Conservation (phyloP, 2,888 invertebrate species). For the Chesias legatella region DNA sequence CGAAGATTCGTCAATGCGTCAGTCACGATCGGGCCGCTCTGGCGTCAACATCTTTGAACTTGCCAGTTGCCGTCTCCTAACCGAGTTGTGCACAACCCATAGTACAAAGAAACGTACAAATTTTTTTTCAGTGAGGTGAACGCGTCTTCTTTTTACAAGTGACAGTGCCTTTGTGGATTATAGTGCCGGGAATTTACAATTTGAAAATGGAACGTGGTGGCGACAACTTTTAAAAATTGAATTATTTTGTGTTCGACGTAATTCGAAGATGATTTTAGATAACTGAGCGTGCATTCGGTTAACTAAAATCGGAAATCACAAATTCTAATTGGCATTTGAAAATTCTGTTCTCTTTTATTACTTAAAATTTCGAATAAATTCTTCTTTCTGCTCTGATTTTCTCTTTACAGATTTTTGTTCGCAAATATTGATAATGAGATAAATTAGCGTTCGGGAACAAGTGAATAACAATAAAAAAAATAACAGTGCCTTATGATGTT, state of each 20-base stretch:
- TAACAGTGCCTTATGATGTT: constrained; percentile 73
- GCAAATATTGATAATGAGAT: constrained; percentile 37
- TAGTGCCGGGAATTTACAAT: constrained; percentile 44
- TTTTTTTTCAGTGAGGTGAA: constrained; percentile 71
- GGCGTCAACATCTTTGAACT: constrained; percentile 64
- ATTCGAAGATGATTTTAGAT: constrained; percentile 60
- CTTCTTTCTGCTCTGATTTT: constrained; percentile 65
- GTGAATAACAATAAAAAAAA: constrained; percentile 46
- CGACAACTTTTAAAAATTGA: constrained; percentile 38
- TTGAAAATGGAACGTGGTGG: constrained; percentile 52
- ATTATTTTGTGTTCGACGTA: constrained; percentile 45
- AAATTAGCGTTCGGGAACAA: constrained; percentile 55
- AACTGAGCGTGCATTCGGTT: constrained; percentile 60
- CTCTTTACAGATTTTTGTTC: constrained; percentile 68
- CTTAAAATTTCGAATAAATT: constrained; percentile 49
- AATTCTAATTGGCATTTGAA: constrained; percentile 39
- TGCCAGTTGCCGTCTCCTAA: constrained; percentile 55
- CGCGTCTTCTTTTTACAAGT: constrained; percentile 51
- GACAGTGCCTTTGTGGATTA: constrained; percentile 66
- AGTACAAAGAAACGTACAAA: constrained; percentile 78
- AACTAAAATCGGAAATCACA: constrained; percentile 50
- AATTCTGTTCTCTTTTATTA: constrained; percentile 22
- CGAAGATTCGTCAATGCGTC: constrained; percentile 77
- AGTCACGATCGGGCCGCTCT: constrained; percentile 67
- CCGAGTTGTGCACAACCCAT: constrained; percentile 72